These are phyloP conservation scores for Cyphomyrmex costatus DNA, from an alignment of 1,140 invertebrate species.

Conservation along the genomic window DNA sequence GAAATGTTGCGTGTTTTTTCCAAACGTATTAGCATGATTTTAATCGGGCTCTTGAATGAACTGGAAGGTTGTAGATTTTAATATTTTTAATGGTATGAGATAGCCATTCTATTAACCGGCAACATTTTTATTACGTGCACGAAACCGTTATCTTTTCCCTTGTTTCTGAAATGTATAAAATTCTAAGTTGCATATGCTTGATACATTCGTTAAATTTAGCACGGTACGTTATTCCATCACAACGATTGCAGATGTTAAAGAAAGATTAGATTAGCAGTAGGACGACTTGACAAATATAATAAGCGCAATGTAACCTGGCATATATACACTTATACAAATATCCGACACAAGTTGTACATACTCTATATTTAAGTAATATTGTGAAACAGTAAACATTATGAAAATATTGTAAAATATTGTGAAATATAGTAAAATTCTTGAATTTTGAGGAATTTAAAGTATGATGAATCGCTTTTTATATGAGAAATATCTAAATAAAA, in stretches of 20 bases:
- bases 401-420: background rate
- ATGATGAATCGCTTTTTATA: background rate
- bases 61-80: slow-evolving; percentile 3
- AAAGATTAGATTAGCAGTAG: slow-evolving; percentile 1
- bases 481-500: background rate
- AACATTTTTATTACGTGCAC: slow-evolving; percentile 27
- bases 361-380: slow-evolving; percentile 3
- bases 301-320: slow-evolving; percentile 9
- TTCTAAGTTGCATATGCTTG: background rate
- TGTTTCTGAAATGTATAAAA: slow-evolving; percentile 6
- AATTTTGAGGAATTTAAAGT: slow-evolving; percentile 11
- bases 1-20: slow-evolving; percentile 16
- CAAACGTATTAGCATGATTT: slow-evolving; percentile 34
- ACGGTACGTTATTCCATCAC: background rate
- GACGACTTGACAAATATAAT: slow-evolving; percentile 8
- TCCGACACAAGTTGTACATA: background rate
- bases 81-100: slow-evolving; percentile 34
- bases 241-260: background rate
- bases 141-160: slow-evolving; percentile 27
- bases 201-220: background rate
- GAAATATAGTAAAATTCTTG: background rate
- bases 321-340: background rate
- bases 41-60: slow-evolving; percentile 14
- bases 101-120: background rate
- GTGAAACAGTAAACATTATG: too few relatives aligned